Evolutionary conservation across 2,797 vertebrate species (phyloP).

Genomic region (Uromys caudimaculatus): DNA sequence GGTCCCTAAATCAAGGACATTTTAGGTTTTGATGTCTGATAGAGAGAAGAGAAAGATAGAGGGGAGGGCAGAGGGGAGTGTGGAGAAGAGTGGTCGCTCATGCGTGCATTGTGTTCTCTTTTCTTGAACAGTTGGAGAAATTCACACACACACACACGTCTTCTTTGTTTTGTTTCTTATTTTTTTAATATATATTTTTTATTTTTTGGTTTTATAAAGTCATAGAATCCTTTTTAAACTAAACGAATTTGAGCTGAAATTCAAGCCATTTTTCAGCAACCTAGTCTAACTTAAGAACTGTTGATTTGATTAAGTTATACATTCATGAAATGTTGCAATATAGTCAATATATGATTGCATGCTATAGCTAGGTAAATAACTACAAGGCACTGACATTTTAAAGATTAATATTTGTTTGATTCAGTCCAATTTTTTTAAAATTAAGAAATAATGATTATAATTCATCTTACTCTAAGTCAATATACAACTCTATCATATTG

Average conservation of each 20-base stretch:
- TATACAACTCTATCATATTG: conserved; percentile 36
- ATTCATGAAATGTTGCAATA: conserved; percentile 36
- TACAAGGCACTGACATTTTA: background rate
- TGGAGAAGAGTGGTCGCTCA: background rate
- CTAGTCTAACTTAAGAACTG: background rate
- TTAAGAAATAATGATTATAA: conserved; percentile 48
- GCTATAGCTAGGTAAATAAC: conserved; percentile 50
- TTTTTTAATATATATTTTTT: too few relatives aligned
- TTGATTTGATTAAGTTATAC: background rate
- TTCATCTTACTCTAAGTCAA: conserved; percentile 58
- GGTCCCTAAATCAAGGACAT: conserved; percentile 29
- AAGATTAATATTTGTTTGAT: conserved; percentile 39
- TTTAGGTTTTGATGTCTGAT: background rate
- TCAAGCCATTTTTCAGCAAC: conserved; percentile 22
- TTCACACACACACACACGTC: background rate
- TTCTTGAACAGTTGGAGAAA: conserved; percentile 49
- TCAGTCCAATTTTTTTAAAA: conserved; percentile 22
- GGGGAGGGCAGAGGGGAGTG: background rate
- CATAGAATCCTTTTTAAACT: background rate
- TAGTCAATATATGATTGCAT: conserved; percentile 23
- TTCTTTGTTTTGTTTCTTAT: too few relatives aligned
- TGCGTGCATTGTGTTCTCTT: background rate
- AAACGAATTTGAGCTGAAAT: conserved; percentile 33
- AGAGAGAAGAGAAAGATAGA: background rate
- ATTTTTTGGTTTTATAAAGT: conserved; percentile 7